Conservation (phyloP, 2,888 invertebrate genomes). For the Lycia hirtaria region DNA sequence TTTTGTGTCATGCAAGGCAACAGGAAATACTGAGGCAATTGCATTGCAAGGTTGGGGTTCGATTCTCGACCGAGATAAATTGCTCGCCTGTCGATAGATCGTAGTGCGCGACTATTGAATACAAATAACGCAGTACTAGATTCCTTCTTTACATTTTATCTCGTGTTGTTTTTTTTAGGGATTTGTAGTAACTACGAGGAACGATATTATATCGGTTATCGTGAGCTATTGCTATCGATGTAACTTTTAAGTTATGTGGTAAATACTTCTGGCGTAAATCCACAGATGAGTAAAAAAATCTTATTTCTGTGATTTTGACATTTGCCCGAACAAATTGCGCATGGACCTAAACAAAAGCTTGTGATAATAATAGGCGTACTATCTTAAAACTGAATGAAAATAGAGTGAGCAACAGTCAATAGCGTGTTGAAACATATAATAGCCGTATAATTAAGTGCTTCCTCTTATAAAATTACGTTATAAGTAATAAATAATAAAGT, state of each 20-base stretch:
- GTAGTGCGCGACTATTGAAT: constrained; percentile 76
- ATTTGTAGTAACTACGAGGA: too few species aligned
- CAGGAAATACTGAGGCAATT: constrained; percentile 72
- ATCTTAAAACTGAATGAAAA: constrained; percentile 21
- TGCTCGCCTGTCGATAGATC: constrained; percentile 69
- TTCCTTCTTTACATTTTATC: background rate
- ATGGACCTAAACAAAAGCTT: background rate
- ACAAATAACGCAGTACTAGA: constrained; percentile 57
- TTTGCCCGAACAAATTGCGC: too few species aligned
- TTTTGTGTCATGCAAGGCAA: constrained; percentile 74
- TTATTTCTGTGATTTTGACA: too few species aligned
- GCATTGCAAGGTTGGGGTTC: constrained; percentile 69
- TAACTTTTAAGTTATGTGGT: too few species aligned
- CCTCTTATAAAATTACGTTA: constrained; percentile 66
- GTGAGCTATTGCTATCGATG: too few species aligned
- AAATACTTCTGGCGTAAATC: too few species aligned
- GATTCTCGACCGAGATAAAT: constrained; percentile 74
- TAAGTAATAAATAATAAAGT: constrained; percentile 76
- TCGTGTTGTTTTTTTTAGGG: too few species aligned
- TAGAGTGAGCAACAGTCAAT: constrained; percentile 38
- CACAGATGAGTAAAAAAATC: too few species aligned
- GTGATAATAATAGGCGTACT: constrained; percentile 18
- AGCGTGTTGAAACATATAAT: constrained; percentile 48
- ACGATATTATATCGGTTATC: too few species aligned
- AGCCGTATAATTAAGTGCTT: constrained; percentile 65